Evolutionary conservation across 2,888 invertebrate species (phyloP), one percentile per base, ranked within the genome.

Genomic region (Camponotus fellah): DNA sequence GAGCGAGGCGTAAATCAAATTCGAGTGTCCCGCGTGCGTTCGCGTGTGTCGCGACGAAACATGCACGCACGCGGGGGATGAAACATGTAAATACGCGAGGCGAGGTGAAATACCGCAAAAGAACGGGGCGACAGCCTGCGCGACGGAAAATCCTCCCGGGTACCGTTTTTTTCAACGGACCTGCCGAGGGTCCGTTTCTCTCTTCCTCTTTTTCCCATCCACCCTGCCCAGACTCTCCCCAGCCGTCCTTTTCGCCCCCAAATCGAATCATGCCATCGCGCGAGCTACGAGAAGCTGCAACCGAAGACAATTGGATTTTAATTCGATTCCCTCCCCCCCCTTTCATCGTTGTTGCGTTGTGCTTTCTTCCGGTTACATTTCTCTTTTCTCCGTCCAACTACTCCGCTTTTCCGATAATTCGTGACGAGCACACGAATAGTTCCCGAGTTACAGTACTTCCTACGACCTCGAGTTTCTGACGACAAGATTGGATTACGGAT

Each of bases 1-100:
- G 89, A 88, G 94, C 93, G 94, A 91, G 92, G 89, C 91, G 92
- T 94, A 94, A 94, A 94, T 94, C 94, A 94, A 94, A 94, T 94
- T 94, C 91, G 91, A 90, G 91, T 92, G 93, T 93, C 93, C 94
- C 94, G 85, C 82, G 86, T 85, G 88, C 88, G 83, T 53, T 49
- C 80, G 82, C 76, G 66, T 77, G 79, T 85, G 83, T 79, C 77
- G 74, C 71, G 83, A 43, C 62, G 84, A 79, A 40, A 86, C 85
- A 85, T 75, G 77, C 71, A 82, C 68, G 79, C 87, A 87, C 85
- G 89, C n/a, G 64, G 76, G 66, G 58, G 79, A 60, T 79, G 71
- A 76, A 56, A 40, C 53, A 89, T 91, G 92, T 92, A 92, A 92
- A 93, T 92, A 92, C 91, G 91, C 82, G 84, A 85, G 89, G 91